phyloP scores from a whole-genome alignment of 2,888 invertebrate species.

The Apamea sordens region DNA sequence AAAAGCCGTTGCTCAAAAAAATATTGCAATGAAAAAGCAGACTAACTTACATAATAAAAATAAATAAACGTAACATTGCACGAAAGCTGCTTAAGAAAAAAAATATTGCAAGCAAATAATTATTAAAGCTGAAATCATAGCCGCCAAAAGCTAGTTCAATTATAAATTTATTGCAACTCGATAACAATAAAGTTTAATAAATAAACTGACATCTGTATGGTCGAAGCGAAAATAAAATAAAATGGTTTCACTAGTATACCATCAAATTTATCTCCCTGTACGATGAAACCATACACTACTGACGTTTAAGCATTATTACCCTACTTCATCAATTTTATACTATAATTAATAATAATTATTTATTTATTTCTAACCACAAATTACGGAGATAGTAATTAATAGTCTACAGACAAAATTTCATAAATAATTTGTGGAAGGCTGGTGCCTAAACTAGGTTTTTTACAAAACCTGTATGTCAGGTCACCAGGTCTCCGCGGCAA shows the following conservation, averaged over 20 bases:
- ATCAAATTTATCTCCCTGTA: no score
- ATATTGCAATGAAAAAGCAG: constrained; percentile 61
- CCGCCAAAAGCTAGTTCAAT: constrained; percentile 31
- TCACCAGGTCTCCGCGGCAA: no score
- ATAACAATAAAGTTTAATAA: constrained; percentile 44
- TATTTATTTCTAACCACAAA: no score
- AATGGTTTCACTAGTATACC: not conserved
- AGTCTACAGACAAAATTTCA: no score
- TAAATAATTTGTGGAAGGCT: no score
- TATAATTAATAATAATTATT: no score
- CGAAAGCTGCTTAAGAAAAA: constrained; percentile 48
- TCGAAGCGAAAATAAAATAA: no score
- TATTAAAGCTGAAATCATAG: constrained; percentile 45
- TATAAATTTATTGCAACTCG: constrained; percentile 41
- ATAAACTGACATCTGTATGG: not conserved
- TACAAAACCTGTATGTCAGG: no score
- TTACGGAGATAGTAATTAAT: no score
- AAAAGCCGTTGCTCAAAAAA: constrained; percentile 42
- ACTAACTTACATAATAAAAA: constrained; percentile 28
- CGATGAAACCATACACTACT: not conserved
- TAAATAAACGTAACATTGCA: constrained; percentile 52
- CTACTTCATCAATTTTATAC: not conserved
- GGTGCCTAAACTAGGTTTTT: no score
- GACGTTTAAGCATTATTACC: not conserved
- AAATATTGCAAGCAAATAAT: constrained; percentile 66